Evolutionary conservation across 2,888 invertebrate genomes (phyloP).

Genomic region (Conops quadrifasciatus): DNA sequence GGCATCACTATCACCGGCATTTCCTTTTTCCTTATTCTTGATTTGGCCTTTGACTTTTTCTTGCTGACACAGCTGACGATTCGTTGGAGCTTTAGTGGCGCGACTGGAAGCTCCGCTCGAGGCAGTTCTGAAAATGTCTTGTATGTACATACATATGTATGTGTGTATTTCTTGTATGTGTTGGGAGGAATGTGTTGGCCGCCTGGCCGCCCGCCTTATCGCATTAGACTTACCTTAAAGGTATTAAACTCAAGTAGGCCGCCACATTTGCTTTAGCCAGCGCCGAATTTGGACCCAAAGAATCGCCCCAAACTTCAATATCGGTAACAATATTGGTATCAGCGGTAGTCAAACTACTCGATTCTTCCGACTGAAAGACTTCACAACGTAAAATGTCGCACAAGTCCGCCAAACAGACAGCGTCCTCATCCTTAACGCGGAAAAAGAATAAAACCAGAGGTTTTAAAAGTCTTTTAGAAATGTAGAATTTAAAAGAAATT

Average conservation of each 20-base stretch:
- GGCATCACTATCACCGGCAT: too few relatives aligned
- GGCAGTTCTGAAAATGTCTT: slow-evolving; percentile 55
- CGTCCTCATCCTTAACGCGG: slow-evolving; percentile 88
- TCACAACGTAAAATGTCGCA: slow-evolving; percentile 97
- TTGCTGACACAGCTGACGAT: slow-evolving; percentile 63
- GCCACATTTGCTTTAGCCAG: slow-evolving; percentile 64
- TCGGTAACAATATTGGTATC: slow-evolving; percentile 77
- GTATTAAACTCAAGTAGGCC: slow-evolving; percentile 63
- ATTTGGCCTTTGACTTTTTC: slow-evolving; percentile 60
- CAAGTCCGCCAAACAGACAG: slow-evolving; percentile 91
- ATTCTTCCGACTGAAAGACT: slow-evolving; percentile 80
- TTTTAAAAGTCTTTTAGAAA: not conserved
- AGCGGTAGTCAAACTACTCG: slow-evolving; percentile 69
- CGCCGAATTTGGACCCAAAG: slow-evolving; percentile 69
- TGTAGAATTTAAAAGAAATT: not conserved
- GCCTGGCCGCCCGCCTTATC: not conserved
- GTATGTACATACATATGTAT: not conserved
- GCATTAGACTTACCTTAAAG: slow-evolving; percentile 58
- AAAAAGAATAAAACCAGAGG: not conserved
- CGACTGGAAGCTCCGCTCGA: slow-evolving; percentile 58
- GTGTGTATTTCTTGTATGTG: not conserved
- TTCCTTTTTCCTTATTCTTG: slow-evolving; percentile 49
- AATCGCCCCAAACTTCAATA: slow-evolving; percentile 84
- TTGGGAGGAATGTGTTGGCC: not conserved
- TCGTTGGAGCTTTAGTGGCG: slow-evolving; percentile 63